Percentiles rank a stretch among this genome's conserved stretches.
Conservation (phyloP, 2,888 invertebrate genomes). For the Lasioglossum malachurum region DNA sequence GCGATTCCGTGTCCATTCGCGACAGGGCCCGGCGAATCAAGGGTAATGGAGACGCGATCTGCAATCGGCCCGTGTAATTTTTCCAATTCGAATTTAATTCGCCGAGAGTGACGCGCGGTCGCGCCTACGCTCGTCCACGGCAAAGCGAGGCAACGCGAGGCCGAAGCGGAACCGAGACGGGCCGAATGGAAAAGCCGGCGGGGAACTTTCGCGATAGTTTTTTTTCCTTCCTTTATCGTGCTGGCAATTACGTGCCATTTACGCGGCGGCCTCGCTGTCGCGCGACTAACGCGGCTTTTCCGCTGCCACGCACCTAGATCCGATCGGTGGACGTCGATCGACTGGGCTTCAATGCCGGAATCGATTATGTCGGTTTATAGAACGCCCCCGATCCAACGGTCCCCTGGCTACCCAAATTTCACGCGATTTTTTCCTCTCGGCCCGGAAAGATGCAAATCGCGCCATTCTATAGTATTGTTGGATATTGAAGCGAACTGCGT, state of each 20-base stretch:
- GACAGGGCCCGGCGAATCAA: background rate
- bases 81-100: slow-evolving; percentile 66
- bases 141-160: slow-evolving; percentile 6
- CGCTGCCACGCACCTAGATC: slow-evolving; percentile 29
- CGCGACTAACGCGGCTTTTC: slow-evolving; percentile 44
- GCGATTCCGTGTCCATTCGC: slow-evolving; percentile 24
- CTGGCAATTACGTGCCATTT: slow-evolving; percentile 66
- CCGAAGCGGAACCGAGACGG: slow-evolving; percentile 21
- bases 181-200: slow-evolving; percentile 14
- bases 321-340: slow-evolving; percentile 46
- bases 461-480: no score
- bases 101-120: background rate
- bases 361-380: slow-evolving; percentile 48
- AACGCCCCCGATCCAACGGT: slow-evolving; percentile 1
- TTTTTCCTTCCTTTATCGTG: slow-evolving; percentile 37
- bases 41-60: slow-evolving; percentile 56
- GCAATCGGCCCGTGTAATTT: slow-evolving; percentile 59
- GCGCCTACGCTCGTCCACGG: slow-evolving; percentile 15
- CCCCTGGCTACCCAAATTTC: slow-evolving; percentile 20
- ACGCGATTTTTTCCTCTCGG: background rate
- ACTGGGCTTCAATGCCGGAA: slow-evolving; percentile 18
- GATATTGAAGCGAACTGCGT: no score
- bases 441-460: background rate
- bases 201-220: slow-evolving; percentile 34
- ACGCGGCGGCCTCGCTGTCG: slow-evolving; percentile 37